A percentile compares a stretch with the other conserved stretches of the same genome.
Conservation (phyloP, 2,113 vertebrate genomes). For the Tinamus guttatus region DNA sequence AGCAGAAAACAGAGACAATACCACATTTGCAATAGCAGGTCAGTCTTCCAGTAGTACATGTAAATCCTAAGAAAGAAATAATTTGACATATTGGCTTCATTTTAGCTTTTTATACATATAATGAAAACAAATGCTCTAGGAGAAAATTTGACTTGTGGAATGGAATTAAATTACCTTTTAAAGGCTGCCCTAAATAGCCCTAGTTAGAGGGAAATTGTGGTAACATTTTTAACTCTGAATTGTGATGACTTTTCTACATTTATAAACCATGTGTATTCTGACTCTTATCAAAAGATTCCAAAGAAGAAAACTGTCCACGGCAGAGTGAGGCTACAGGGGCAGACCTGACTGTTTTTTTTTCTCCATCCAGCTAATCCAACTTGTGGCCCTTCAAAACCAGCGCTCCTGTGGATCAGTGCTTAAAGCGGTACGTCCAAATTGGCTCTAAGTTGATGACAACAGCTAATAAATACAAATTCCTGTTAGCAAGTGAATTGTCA, state of each 20-base stretch:
- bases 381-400: slow-evolving; percentile 5
- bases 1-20: neutral
- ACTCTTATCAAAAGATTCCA: slow-evolving; percentile 72
- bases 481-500: neutral
- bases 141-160: slow-evolving; percentile 79
- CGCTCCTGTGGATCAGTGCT: neutral
- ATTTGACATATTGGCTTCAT: slow-evolving; percentile 58
- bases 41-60: slow-evolving; percentile 40
- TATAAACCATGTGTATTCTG: slow-evolving; percentile 75
- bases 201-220: slow-evolving; percentile 74
- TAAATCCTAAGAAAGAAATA: slow-evolving; percentile 11
- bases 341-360: slow-evolving; percentile 9
- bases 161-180: slow-evolving; percentile 81
- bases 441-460: neutral
- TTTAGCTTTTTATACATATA: slow-evolving; percentile 65
- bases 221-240: slow-evolving; percentile 71
- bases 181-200: slow-evolving; percentile 74
- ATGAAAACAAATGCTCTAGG: slow-evolving; percentile 80
- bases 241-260: slow-evolving; percentile 71
- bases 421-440: slow-evolving; percentile 62
- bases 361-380: neutral
- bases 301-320: slow-evolving; percentile 46
- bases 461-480: neutral
- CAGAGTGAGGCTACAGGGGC: slow-evolving; percentile 20
- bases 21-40: neutral